Percentiles rank a stretch among this genome's conserved stretches.
Conservation (phyloP, 53 echinoderm and acorn worm genomes). For the Patiria pectinifera region DNA sequence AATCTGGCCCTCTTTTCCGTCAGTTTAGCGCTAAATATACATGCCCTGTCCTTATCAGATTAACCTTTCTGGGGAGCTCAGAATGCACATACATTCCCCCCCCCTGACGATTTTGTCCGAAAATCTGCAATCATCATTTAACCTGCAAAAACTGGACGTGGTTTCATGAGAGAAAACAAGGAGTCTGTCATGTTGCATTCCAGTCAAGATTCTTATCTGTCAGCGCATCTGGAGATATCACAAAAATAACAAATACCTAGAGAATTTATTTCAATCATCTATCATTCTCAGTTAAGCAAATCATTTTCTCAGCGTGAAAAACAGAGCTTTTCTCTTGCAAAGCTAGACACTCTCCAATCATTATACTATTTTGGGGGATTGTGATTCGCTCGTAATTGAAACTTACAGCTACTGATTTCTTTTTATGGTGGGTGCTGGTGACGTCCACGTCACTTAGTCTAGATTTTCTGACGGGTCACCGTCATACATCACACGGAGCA, state of each 20-base stretch:
- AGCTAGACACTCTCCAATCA: not conserved
- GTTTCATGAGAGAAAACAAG: not conserved
- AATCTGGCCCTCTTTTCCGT: slow-evolving; percentile 6
- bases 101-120: not conserved
- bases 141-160: not conserved
- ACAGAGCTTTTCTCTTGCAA: not conserved
- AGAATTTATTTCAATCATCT: not conserved
- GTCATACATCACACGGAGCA: slow-evolving; percentile 9
- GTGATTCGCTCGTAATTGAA: not conserved
- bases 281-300: not conserved
- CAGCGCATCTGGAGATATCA: not conserved
- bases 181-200: not conserved
- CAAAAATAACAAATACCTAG: not conserved
- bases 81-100: not conserved
- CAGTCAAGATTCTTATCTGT: not conserved
- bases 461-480: not conserved
- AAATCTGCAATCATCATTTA: not conserved
- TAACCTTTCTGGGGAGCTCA: not conserved
- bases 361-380: not conserved
- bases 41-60: not conserved
- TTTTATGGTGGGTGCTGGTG: not conserved
- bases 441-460: not conserved
- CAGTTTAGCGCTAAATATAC: slow-evolving; percentile 7
- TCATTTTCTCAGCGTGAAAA: not conserved
- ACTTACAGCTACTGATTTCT: not conserved